phyloP scores from a whole-genome alignment of 2,797 vertebrate genomes.

The Pterois miles region DNA sequence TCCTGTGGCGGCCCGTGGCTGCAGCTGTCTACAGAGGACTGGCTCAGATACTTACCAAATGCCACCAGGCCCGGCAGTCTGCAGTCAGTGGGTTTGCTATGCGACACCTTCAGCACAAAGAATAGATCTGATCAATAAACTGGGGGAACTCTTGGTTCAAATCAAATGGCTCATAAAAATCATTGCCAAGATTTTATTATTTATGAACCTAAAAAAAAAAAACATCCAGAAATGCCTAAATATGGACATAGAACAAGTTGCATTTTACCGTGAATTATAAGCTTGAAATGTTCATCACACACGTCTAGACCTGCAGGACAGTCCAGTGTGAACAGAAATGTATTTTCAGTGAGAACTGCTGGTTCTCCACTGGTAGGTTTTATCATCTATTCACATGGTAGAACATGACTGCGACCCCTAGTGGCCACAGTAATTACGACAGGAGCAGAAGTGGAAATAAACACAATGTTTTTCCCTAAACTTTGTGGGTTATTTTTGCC shows the following conservation, averaged over 20 bases:
- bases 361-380: too few species aligned
- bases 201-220: too few species aligned
- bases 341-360: too few species aligned
- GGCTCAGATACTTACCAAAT: background rate
- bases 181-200: background rate
- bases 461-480: too few species aligned
- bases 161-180: background rate
- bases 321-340: too few species aligned
- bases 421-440: too few species aligned
- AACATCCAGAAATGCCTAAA: too few species aligned
- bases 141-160: background rate
- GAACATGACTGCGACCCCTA: too few species aligned
- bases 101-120: background rate
- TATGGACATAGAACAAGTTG: too few species aligned
- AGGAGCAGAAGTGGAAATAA: too few species aligned
- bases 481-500: too few species aligned
- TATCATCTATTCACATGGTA: too few species aligned
- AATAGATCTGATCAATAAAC: background rate
- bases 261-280: background rate
- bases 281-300: background rate
- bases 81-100: background rate
- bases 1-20: background rate
- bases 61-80: background rate
- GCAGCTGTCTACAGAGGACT: background rate
- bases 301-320: background rate